These are phyloP conservation scores for Sula dactylatra DNA, from an alignment of 2,113 vertebrate species.

Conservation along the genomic window DNA sequence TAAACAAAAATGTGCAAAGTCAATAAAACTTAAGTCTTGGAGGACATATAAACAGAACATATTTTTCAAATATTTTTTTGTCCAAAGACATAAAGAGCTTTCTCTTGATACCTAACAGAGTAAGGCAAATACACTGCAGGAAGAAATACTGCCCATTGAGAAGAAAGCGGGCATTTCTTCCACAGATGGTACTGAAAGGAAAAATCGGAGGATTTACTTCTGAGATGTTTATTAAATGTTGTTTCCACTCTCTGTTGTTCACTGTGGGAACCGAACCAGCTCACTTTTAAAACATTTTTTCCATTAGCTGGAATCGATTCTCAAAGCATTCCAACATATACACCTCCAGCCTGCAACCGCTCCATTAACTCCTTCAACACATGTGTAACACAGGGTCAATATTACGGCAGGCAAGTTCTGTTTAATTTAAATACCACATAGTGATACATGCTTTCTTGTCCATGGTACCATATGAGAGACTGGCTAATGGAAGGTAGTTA, in stretches of 20 bases:
- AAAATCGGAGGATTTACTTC: background rate
- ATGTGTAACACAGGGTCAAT: background rate
- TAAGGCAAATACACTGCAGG: background rate
- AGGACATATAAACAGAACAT: background rate
- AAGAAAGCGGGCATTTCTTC: background rate
- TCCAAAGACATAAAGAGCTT: background rate
- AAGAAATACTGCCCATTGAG: constrained; percentile 15
- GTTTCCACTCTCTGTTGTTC: constrained; percentile 44
- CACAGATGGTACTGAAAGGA: background rate
- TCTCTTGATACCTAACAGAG: background rate
- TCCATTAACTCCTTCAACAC: constrained; percentile 50
- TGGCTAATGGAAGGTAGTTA: background rate
- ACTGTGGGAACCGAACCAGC: constrained; percentile 46
- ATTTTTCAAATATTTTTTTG: constrained; percentile 9
- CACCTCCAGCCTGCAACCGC: constrained; percentile 16
- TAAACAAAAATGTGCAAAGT: background rate
- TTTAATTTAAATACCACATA: background rate
- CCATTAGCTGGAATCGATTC: constrained; percentile 70
- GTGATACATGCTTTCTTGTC: background rate
- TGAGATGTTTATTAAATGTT: constrained; percentile 38
- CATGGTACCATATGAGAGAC: background rate
- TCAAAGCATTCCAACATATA: constrained; percentile 59
- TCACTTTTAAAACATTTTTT: constrained; percentile 66
- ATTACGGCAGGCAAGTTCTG: background rate
- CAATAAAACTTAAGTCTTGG: background rate